Conservation (phyloP, 2,113 vertebrate genomes). For the Oncorhynchus kisutch region DNA sequence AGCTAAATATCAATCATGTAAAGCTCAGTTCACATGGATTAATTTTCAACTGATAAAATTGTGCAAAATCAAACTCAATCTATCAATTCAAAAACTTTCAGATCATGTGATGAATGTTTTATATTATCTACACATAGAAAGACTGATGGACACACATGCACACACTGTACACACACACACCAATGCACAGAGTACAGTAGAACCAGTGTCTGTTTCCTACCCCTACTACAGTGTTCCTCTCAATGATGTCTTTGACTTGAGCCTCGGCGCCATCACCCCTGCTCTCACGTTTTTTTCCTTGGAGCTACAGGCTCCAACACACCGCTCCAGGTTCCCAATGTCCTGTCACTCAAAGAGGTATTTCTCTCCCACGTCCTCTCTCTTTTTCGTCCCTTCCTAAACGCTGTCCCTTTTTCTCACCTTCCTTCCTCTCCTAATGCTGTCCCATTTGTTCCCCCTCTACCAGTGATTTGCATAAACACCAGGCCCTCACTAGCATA, state of each 20-base stretch:
- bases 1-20: too few relatives aligned
- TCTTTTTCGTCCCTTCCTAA: background rate
- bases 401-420: constrained; percentile 18
- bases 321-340: constrained; percentile 24
- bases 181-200: background rate
- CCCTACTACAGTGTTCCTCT: background rate
- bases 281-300: constrained; percentile 31
- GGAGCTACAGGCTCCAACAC: constrained; percentile 20
- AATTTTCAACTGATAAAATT: too few relatives aligned
- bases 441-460: constrained; percentile 10
- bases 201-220: background rate
- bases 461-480: constrained; percentile 38
- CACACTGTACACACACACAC: background rate
- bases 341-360: constrained; percentile 27
- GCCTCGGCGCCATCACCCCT: constrained; percentile 6
- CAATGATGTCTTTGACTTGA: constrained; percentile 19
- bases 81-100: too few relatives aligned
- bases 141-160: too few relatives aligned
- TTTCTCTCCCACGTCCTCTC: background rate
- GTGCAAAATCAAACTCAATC: too few relatives aligned
- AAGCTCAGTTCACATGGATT: too few relatives aligned
- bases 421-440: constrained; percentile 11
- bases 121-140: background rate
- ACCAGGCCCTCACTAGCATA: constrained; percentile 25
- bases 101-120: too few relatives aligned